These are phyloP conservation scores for Cheilosia scutellata DNA, from an alignment of 2,888 invertebrate species.

Conservation along the genomic window DNA sequence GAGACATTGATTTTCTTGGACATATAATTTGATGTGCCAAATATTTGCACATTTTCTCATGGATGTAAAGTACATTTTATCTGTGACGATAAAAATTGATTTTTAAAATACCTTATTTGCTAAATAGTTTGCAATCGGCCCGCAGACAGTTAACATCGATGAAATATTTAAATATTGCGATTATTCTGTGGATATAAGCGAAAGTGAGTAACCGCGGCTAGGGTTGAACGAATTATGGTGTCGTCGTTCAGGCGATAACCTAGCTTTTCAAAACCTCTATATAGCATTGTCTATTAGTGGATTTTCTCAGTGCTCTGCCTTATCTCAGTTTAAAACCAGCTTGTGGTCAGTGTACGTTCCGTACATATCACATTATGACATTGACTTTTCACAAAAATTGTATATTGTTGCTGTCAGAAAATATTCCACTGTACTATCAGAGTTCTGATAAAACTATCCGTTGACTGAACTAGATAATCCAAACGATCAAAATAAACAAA, in stretches of 20 bases:
- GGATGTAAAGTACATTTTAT: too few relatives aligned
- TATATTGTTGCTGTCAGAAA: not conserved
- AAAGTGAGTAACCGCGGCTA: too few relatives aligned
- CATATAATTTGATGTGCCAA: conserved; percentile 2
- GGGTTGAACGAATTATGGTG: too few relatives aligned
- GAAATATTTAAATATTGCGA: too few relatives aligned
- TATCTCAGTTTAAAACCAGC: not conserved
- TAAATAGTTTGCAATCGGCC: too few relatives aligned
- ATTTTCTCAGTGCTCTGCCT: not conserved
- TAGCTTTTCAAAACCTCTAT: too few relatives aligned
- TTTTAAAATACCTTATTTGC: conserved; percentile 9
- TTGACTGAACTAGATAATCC: conserved; percentile 16
- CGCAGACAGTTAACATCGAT: too few relatives aligned
- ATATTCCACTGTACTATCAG: conserved; percentile 30
- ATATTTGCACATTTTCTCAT: conserved; percentile 3
- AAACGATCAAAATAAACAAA: conserved; percentile 34
- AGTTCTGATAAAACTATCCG: conserved; percentile 8
- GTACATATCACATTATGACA: not conserved
- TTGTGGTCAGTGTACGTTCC: conserved; percentile 2
- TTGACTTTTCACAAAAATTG: not conserved
- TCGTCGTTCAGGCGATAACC: too few relatives aligned
- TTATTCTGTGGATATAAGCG: too few relatives aligned
- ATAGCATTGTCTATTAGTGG: too few relatives aligned
- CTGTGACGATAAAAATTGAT: conserved; percentile 40
- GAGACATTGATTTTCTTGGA: conserved; percentile 61